A percentile compares a stretch with the other conserved stretches of the same genome.
phyloP scores from a whole-genome alignment of 2,113 vertebrate genomes.

The Hypocryptadius cinnamomeus region DNA sequence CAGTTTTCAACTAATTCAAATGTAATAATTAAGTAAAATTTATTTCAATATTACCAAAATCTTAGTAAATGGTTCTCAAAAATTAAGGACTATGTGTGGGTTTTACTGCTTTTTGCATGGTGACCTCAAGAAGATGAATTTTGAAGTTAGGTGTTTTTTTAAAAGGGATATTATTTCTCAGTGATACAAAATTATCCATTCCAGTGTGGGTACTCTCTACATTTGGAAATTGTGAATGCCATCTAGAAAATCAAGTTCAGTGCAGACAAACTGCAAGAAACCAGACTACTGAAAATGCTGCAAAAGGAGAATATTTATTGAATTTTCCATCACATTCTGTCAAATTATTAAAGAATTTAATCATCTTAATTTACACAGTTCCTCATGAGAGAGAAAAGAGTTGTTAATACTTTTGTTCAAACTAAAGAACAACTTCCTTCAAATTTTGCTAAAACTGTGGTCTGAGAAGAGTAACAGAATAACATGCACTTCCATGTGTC shows the following conservation, averaged over 20 bases:
- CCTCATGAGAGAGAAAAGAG: neutral
- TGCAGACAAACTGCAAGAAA: neutral
- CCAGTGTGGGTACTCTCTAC: neutral
- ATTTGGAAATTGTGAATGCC: neutral
- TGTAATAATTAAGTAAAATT: neutral
- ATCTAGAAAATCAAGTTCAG: neutral
- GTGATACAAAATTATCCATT: neutral
- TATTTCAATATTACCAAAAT: neutral
- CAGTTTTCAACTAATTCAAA: neutral
- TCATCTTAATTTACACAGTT: neutral
- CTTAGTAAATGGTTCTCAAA: neutral
- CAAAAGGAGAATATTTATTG: neutral
- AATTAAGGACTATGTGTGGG: neutral
- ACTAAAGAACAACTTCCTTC: neutral
- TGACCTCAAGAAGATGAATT: neutral
- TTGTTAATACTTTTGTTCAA: neutral
- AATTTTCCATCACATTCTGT: neutral
- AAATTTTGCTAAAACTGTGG: neutral
- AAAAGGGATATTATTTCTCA: neutral
- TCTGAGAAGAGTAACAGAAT: neutral
- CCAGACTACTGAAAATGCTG: neutral
- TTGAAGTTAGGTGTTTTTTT: neutral
- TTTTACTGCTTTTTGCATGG: neutral
- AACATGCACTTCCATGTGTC: neutral
- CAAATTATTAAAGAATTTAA: neutral